Base-by-base conservation (phyloP, 1,140 invertebrate species). In the Bombus cullumanus region DNA sequence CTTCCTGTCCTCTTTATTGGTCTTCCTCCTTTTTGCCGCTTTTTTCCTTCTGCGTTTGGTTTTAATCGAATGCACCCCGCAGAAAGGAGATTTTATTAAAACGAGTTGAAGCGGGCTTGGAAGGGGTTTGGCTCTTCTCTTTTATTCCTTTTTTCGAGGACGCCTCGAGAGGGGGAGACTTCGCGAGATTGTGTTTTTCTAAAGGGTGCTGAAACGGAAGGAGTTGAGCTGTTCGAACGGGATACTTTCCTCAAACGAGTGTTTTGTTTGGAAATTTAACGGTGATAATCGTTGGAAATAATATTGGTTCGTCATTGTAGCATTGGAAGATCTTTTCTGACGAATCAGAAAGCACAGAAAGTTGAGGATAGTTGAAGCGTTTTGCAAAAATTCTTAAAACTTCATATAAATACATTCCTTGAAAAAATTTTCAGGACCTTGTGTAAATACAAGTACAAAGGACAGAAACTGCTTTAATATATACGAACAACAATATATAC, bases 71-170 rank as follows among this genome's bases (percentile, higher is more conserved):
- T 77, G 74, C 74, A 83, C 62, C 74, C 81, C 64, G 43, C 37
- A 8, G 62, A 68, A 77, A 77, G 57, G 81, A 68, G 81, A 82
- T 77, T 83, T 83, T 83, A 83, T 83, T 83, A 83, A 83, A 83
- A 75, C 81, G 73, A 83, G 80, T n/a, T 39, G 22, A 43, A 31
- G n/a, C 15, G 39, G 12, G 13, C 39, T 13, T 9, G 31, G 28
- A 13, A 53, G 73, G 18, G 71, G 39, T 10, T 25, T 34, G 8
- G 18, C 31, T 74, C n/a, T 34, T 25, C 28, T 72, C 37, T 41
- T 28, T 18, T 31, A 66, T 66, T 66, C 8, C 66, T 37, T 69
- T 37, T 57, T 28, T 57, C 31, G 18, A 76, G 47, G 25, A 57
- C 12, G 31, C 22, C 74, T 57, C 31, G 31, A 76, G 47, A 57